Base-by-base conservation (phyloP, 2,797 vertebrate genomes). In the Steatocranus sp. region DNA sequence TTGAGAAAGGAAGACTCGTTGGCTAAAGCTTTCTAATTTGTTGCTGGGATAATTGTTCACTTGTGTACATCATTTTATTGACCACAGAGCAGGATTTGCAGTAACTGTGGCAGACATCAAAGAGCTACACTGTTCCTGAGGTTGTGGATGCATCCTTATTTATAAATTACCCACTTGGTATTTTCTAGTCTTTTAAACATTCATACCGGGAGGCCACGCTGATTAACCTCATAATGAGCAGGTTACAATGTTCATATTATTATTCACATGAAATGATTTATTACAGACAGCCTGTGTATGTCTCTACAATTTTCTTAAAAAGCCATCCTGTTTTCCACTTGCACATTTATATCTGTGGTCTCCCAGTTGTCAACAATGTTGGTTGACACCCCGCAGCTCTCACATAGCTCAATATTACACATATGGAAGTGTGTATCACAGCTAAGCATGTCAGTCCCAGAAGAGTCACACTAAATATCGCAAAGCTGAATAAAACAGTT, bases 341-440 rank as follows among this genome's bases (percentile, higher is more conserved):
- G 80, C 87, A 90, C 85, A 30, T 92, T 86, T 76, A 5, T 30
- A 54, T 68, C 76, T 80, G 70, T 36, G 8, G 74, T 68, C 79
- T 86, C 78, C 80, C 83, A 63, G 76, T 82, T 78, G 50, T 86
- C 70, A 10, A 30, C 84, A n/a, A 38, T 63, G 7, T 85, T 78
- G 85, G 76, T 83, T 81, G 79, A 88, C 90, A 80, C 86, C 89
- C 68, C 49, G 88, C 77, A 78, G 85, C 86, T 92, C 53, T 84
- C 91, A 87, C 88, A 18, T 80, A 66, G 79, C 85, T 90, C 81
- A 50, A 25, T 86, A 86, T 92, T 91, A 84, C 93, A 91, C 91
- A 77, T 90, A 86, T 83, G 76, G 73, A 87, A 89, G 89, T 89
- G 88, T 84, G 89, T 82, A 85, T 94, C 87, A 87, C 90, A 91